Percentiles rank a stretch among this genome's conserved stretches.
phyloP scores from a whole-genome alignment of 2,113 vertebrate genomes.

The Cairina moschata region DNA sequence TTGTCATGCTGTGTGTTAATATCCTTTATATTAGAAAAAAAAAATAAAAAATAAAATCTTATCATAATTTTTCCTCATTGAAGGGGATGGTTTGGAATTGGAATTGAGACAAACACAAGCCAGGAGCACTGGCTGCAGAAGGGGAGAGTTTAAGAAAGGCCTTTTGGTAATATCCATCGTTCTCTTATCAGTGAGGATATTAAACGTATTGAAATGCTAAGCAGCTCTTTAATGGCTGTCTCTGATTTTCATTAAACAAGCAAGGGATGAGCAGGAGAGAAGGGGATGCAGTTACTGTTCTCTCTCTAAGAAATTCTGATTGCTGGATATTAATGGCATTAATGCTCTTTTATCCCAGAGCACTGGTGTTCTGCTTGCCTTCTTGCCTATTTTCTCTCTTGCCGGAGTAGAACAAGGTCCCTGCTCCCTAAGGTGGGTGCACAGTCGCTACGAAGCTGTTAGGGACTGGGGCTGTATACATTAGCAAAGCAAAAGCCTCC shows the following conservation, averaged over 20 bases:
- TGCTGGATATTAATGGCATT: conserved; percentile 54
- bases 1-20: conserved; percentile 35
- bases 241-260: conserved; percentile 65
- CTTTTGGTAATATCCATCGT: conserved; percentile 50
- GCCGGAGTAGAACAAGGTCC: conserved; percentile 31
- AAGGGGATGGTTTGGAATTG: conserved; percentile 19
- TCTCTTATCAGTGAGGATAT: conserved; percentile 65
- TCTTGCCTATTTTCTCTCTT: conserved; percentile 35
- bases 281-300: conserved; percentile 7
- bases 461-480: background rate
- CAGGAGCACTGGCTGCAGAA: conserved; percentile 7
- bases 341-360: conserved; percentile 46
- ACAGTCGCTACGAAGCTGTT: background rate
- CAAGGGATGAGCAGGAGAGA: conserved; percentile 33
- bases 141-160: conserved; percentile 38
- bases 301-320: conserved; percentile 43
- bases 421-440: background rate
- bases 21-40: conserved; percentile 29
- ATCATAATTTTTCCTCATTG: conserved; percentile 48
- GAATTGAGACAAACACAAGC: conserved; percentile 43
- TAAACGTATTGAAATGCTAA: conserved; percentile 68
- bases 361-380: background rate
- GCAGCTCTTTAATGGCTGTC: conserved; percentile 64
- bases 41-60: background rate
- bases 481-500: background rate